Evolutionary conservation across 2,888 invertebrate genomes (phyloP).

Genomic region (Drosophila nigritarsus): DNA sequence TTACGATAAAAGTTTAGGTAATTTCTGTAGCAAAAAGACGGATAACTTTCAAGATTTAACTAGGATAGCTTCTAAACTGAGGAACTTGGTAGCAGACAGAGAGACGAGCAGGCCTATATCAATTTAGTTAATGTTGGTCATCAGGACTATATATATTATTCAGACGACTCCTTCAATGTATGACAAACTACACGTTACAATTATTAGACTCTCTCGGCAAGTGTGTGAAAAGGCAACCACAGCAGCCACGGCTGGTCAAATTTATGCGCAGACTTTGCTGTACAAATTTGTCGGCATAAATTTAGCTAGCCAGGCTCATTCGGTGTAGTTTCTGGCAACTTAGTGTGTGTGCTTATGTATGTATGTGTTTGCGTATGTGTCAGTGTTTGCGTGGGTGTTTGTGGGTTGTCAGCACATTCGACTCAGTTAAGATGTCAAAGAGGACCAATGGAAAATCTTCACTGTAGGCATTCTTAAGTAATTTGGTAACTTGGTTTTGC

Average conservation of each 20-base stretch:
- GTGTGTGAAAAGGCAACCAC: slow-evolving; percentile 7
- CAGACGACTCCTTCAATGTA: no score
- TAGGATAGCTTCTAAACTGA: no score
- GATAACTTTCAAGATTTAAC: no score
- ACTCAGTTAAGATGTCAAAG: slow-evolving; percentile 37
- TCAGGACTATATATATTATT: no score
- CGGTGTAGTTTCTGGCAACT: slow-evolving; percentile 41
- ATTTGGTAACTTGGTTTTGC: not conserved
- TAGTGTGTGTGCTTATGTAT: slow-evolving; percentile 1
- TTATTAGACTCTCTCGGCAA: not conserved
- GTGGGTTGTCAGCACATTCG: slow-evolving; percentile 15
- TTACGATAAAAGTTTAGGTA: not conserved
- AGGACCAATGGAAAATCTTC: slow-evolving; percentile 3
- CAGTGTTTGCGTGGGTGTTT: not conserved
- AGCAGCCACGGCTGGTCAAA: slow-evolving; percentile 39
- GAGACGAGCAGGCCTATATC: no score
- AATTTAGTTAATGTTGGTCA: no score
- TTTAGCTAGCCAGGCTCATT: slow-evolving; percentile 41
- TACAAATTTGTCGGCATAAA: slow-evolving; percentile 71
- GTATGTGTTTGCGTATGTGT: slow-evolving; percentile 5
- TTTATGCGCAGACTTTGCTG: slow-evolving; percentile 51
- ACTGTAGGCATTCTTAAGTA: not conserved
- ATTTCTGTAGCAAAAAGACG: no score
- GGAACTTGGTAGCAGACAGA: no score
- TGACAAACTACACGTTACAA: not conserved